Evolutionary conservation across 2,797 vertebrate species (phyloP), one percentile per base, ranked within the genome.

Genomic region (Ctenosaura bakeri): DNA sequence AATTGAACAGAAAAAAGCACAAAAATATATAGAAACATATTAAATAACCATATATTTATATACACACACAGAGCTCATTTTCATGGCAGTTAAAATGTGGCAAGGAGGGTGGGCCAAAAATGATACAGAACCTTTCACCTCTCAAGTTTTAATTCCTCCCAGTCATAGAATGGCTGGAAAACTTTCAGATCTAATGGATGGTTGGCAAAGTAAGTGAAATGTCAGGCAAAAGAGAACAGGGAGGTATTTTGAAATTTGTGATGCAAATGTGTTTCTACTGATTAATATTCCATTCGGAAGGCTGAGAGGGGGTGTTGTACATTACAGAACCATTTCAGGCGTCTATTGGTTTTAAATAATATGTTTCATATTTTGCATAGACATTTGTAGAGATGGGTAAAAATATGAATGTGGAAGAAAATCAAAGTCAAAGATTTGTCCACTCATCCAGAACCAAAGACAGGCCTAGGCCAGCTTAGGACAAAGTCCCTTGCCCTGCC

Each of bases 61-160:
- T 26, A 64, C 38, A 77, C 14, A 69, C 3, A n/a, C 52, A 89
- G 35, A 0, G 89, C n/a, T 0, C 86, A 92, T 35, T 86, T 52
- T 22, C 85, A 7, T 10, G 76, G 0, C n/a, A 84, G 24, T 56
- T 92, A 86, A 4, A 76, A 35, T 2, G 0, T 52, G 77, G 64
- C 2, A 83, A 56, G 83, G 0, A 89, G 84, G 50, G 18, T 12
- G 71, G 50, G 29, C 26, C 77, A 52, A 24, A 83, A 22, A 1
- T 82, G 78, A 89, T 54, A 83, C 3, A 56, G 59, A 82, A 82
- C 56, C 16, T 93, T 90, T 92, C 22, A 87, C 88, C 56, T 87
- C 66, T 52, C 46, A 38, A 69, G 78, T 81, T 35, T 88, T 29
- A 90, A 90, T 87, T 87, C 24, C 32, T 88, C 91, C 16, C 52